Conservation (phyloP, 2,888 invertebrate species). For the Drosophila anceps region DNA sequence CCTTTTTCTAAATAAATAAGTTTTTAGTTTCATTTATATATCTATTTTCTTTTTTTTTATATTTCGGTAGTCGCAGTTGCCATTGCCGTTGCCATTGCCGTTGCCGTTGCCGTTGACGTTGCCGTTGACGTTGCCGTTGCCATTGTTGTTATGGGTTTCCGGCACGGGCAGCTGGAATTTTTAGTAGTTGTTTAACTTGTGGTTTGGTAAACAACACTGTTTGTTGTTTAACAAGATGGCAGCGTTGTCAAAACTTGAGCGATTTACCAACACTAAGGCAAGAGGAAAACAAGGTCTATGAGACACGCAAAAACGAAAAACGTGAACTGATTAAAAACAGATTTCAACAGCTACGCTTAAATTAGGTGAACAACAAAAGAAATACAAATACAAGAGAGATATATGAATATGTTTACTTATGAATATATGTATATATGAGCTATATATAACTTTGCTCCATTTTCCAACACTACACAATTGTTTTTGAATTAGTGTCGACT, state of each 20-base stretch:
- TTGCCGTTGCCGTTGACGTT: slow-evolving; percentile 11
- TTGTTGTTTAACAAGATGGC: slow-evolving; percentile 43
- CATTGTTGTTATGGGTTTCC: slow-evolving; percentile 18
- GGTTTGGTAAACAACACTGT: slow-evolving; percentile 51
- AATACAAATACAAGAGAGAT: background rate
- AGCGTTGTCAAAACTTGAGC: slow-evolving; percentile 33
- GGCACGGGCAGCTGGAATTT: slow-evolving; percentile 50
- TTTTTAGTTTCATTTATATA: slow-evolving; percentile 45
- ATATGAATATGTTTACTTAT: slow-evolving; percentile 14
- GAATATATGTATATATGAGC: slow-evolving; percentile 12
- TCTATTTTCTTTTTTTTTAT: slow-evolving; percentile 2
- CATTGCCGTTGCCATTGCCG: slow-evolving; percentile 18
- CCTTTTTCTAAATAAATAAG: slow-evolving; percentile 74
- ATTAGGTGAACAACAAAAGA: slow-evolving; percentile 34
- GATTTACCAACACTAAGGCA: slow-evolving; percentile 31
- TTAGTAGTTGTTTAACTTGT: slow-evolving; percentile 53
- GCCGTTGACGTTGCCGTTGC: slow-evolving; percentile 11
- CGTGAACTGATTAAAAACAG: slow-evolving; percentile 34
- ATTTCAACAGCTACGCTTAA: slow-evolving; percentile 43
- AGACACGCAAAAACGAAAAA: slow-evolving; percentile 7
- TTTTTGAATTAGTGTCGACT: slow-evolving; percentile 18
- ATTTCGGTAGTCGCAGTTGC: slow-evolving; percentile 24
- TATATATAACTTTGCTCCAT: slow-evolving; percentile 22
- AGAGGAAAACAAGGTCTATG: slow-evolving; percentile 9
- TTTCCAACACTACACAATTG: slow-evolving; percentile 48